Percentiles rank a stretch among this genome's conserved stretches.
Evolutionary conservation across 1,140 invertebrate genomes (phyloP).

Genomic region (Trypoxylus dichotomus): DNA sequence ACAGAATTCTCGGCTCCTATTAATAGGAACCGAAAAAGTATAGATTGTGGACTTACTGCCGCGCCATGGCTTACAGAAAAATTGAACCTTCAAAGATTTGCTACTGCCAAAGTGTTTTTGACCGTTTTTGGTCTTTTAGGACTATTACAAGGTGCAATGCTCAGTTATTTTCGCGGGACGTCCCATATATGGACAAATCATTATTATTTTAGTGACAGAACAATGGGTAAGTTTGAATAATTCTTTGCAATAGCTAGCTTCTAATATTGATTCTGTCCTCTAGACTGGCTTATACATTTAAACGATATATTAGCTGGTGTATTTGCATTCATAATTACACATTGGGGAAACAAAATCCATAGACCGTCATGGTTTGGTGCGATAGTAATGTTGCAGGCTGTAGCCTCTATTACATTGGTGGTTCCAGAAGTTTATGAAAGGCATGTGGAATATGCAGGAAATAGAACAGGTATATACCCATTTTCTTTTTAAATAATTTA

Average conservation of each 20-base stretch:
- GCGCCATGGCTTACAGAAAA: slow-evolving; percentile 56
- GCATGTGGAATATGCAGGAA: not conserved
- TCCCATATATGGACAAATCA: slow-evolving; percentile 51
- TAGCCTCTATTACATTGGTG: slow-evolving; percentile 57
- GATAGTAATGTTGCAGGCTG: slow-evolving; percentile 60
- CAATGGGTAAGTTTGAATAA: slow-evolving; percentile 38
- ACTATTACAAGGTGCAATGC: slow-evolving; percentile 57
- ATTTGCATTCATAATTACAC: slow-evolving; percentile 58
- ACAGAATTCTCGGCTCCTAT: slow-evolving; percentile 54
- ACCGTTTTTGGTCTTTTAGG: slow-evolving; percentile 57
- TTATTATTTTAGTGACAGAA: slow-evolving; percentile 41
- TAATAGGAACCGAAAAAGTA: slow-evolving; percentile 54
- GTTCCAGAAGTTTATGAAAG: slow-evolving; percentile 55
- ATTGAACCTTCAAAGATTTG: slow-evolving; percentile 60
- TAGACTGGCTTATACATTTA: slow-evolving; percentile 62
- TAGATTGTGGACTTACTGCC: slow-evolving; percentile 64
- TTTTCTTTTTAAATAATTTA: not conserved
- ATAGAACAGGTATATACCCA: slow-evolving; percentile 17
- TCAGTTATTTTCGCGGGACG: slow-evolving; percentile 61
- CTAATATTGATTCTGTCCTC: not conserved
- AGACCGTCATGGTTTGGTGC: slow-evolving; percentile 62
- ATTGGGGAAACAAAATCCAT: slow-evolving; percentile 64
- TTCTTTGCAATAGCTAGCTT: not conserved
- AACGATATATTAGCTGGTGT: slow-evolving; percentile 59
- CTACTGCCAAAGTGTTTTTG: slow-evolving; percentile 59